A percentile compares a stretch with the other conserved stretches of the same genome.
Evolutionary conservation across 2,888 invertebrate genomes (phyloP).

Genomic region (Hyles lineata): DNA sequence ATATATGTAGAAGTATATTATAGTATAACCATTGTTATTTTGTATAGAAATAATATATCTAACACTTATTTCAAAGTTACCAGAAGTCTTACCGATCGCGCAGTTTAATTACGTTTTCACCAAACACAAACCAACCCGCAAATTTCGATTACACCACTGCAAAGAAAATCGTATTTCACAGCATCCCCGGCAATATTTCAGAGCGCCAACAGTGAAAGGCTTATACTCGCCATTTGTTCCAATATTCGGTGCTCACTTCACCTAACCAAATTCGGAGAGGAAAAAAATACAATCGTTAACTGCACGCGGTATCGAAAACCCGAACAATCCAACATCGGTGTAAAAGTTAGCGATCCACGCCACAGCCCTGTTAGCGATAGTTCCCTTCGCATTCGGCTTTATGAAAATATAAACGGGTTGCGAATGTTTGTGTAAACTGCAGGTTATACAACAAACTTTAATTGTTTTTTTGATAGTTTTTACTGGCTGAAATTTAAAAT

Average conservation of each 20-base stretch:
- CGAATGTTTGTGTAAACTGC: not conserved
- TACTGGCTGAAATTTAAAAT: no score
- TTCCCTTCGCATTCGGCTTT: not conserved
- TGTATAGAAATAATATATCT: no score
- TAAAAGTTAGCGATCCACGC: conserved; percentile 16
- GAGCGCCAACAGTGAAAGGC: not conserved
- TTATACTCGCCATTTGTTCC: conserved; percentile 11
- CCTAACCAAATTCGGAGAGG: conserved; percentile 1
- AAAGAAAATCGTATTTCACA: not conserved
- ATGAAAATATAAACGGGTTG: not conserved
- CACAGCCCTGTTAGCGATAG: conserved; percentile 4
- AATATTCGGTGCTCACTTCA: conserved; percentile 6
- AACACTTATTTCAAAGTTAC: no score
- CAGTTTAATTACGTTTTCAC: no score
- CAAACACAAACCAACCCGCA: no score
- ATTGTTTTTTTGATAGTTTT: no score
- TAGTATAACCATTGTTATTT: no score
- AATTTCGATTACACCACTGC: no score
- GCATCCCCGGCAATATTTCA: conserved; percentile 3
- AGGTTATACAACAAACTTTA: no score
- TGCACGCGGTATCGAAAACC: conserved; percentile 2
- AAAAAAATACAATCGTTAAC: conserved; percentile 6
- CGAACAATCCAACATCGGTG: conserved; percentile 2
- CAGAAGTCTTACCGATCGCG: no score
- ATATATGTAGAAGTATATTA: no score